Evolutionary conservation across 1,140 invertebrate species (phyloP), one percentile per base, ranked within the genome.

Genomic region (Philotrypesis tridentata): DNA sequence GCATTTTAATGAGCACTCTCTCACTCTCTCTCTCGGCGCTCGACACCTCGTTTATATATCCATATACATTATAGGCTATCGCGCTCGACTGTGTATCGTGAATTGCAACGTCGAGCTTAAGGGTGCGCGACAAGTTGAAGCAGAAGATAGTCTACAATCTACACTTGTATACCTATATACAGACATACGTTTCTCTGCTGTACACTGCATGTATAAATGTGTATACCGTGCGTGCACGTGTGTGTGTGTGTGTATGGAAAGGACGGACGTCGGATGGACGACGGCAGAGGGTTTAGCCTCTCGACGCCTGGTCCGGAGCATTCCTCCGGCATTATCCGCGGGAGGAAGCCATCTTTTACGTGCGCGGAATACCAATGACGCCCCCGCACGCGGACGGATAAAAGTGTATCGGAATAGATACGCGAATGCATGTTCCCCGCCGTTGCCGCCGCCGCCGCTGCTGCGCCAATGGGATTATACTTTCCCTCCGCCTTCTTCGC

Each of bases 301-400:
- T 70, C 70, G 43, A 60, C 70, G 67, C 48, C 31, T 33, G 21
- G 68, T 84, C 81, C 81, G 25, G 78, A 83, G 84, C 84, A 84
- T 87, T 88, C 72, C 80, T 75, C 83, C 82, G 84, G 85, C 85
- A 90, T 90, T 90, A 90, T 90, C 89, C 87, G 85, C 11, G 67
- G 43, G 85, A 87, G 86, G 85, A 90, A 90, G 88, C 89, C 88
- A 91, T 91, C 89, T 91, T 91, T 91, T 91, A 91, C 90, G 88
- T 87, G 87, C 83, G 31, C 82, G 84, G 90, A 91, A 91, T 91
- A 91, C 85, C 87, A 82, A 82, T 78, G 80, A 75, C 25, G 43
- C 37, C 31, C 48, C 21, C 29, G 43, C 43, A 25, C n/a, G 4
- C n/a, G n/a, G 40, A 84, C 71, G 82, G 85, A 87, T 87, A 89